Percentiles rank a stretch among this genome's conserved stretches.
These are phyloP conservation scores for Hypolimnas misippus DNA, from an alignment of 2,888 invertebrate species.

Conservation along the genomic window DNA sequence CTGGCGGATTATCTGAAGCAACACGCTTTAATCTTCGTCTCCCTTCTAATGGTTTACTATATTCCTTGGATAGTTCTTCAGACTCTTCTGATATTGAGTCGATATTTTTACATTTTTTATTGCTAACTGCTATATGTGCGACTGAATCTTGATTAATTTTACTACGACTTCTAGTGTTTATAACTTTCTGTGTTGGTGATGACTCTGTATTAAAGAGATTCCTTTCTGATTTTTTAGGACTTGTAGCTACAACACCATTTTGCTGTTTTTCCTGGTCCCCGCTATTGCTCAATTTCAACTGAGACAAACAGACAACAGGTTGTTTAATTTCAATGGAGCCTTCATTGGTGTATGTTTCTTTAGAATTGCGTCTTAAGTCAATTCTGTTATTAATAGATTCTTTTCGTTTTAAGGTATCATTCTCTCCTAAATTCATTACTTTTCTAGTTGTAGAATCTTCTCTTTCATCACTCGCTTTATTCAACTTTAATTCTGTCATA, in stretches of 20 bases:
- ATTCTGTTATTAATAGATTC: conserved; percentile 5
- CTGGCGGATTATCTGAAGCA: conserved; percentile 43
- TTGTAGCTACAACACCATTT: not conserved
- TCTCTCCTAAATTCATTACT: conserved; percentile 4
- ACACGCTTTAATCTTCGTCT: conserved; percentile 44
- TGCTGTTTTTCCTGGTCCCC: not conserved
- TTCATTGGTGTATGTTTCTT: not conserved
- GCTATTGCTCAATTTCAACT: not conserved
- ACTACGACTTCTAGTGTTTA: conserved; percentile 49
- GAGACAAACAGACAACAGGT: conserved; percentile 22
- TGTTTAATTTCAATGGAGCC: conserved; percentile 1
- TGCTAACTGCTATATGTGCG: conserved; percentile 6
- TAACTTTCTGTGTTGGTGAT: conserved; percentile 7
- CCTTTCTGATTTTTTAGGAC: not conserved
- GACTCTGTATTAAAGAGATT: not conserved
- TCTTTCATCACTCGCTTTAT: conserved; percentile 38
- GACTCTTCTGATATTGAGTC: not conserved
- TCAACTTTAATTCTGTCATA: conserved; percentile 59
- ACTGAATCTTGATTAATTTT: conserved; percentile 34
- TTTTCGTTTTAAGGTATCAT: conserved; percentile 12
- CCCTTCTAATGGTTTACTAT: conserved; percentile 7
- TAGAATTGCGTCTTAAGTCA: not conserved
- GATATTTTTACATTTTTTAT: not conserved
- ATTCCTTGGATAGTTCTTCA: not conserved
- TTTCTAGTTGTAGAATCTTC: conserved; percentile 18